These are phyloP conservation scores for Dysdera silvatica DNA, from an alignment of 1,140 invertebrate genomes.

Conservation along the genomic window DNA sequence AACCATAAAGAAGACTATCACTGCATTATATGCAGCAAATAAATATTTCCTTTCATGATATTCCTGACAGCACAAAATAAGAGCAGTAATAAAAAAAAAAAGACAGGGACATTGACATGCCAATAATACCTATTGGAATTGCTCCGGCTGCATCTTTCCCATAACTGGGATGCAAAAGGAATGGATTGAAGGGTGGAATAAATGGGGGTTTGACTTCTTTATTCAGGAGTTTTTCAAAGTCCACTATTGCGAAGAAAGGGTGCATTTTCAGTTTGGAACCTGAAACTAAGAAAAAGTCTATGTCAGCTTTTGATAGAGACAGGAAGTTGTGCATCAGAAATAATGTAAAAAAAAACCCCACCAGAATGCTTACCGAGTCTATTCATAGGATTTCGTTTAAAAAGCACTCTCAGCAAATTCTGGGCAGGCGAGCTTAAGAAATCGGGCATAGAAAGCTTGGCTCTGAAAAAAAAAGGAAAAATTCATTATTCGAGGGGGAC, in stretches of 20 bases:
- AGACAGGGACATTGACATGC: neutral
- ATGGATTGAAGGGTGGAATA: too few relatives aligned
- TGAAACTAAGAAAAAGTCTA: slow-evolving; percentile 41
- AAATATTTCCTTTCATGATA: too few relatives aligned
- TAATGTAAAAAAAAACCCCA: neutral
- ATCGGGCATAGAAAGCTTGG: slow-evolving; percentile 93
- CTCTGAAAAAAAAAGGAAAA: slow-evolving; percentile 44
- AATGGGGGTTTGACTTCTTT: slow-evolving; percentile 89
- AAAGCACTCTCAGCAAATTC: slow-evolving; percentile 80
- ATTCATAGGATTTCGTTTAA: slow-evolving; percentile 93
- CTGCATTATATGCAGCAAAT: neutral
- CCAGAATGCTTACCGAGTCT: slow-evolving; percentile 53
- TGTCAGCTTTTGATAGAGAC: neutral
- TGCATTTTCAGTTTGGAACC: slow-evolving; percentile 84
- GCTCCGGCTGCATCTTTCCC: slow-evolving; percentile 68
- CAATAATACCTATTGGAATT: slow-evolving; percentile 1
- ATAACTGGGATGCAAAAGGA: slow-evolving; percentile 94
- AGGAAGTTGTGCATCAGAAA: neutral
- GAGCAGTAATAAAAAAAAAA: neutral
- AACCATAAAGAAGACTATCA: too few relatives aligned
- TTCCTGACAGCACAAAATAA: neutral
- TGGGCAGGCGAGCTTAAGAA: slow-evolving; percentile 93
- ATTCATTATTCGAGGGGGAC: too few relatives aligned
- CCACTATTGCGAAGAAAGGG: slow-evolving; percentile 86
- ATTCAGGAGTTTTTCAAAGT: slow-evolving; percentile 80